phyloP scores from a whole-genome alignment of 1,140 invertebrate genomes.

The Caerostris darwini region DNA sequence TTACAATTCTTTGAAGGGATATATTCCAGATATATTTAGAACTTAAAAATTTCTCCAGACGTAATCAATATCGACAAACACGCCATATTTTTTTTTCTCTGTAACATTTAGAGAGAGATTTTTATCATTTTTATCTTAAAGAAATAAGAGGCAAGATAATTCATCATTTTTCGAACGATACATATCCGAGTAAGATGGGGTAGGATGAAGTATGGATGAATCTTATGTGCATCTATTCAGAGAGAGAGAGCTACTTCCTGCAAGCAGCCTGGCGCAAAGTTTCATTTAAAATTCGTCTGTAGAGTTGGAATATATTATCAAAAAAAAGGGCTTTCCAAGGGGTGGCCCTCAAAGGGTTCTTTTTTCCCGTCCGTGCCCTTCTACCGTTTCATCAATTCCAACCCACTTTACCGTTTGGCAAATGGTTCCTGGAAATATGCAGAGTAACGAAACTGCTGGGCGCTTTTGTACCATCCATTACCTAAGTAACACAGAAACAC shows the following conservation, averaged over 20 bases:
- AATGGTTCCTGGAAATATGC: constrained; percentile 68
- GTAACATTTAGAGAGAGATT: background rate
- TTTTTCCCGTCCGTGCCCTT: constrained; percentile 22
- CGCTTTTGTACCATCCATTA: constrained; percentile 72
- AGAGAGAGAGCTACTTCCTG: constrained; percentile 25
- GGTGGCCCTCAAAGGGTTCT: constrained; percentile 35
- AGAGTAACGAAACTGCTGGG: constrained; percentile 60
- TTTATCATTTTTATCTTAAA: background rate
- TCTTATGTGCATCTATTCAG: background rate
- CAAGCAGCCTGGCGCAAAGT: background rate
- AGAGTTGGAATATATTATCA: constrained; percentile 59
- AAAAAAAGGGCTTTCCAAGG: constrained; percentile 1
- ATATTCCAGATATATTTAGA: too few relatives aligned
- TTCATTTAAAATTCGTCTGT: constrained; percentile 51
- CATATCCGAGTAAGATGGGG: background rate
- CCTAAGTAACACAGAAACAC: constrained; percentile 74
- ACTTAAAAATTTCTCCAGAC: background rate
- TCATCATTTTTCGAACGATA: background rate
- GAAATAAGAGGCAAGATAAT: background rate
- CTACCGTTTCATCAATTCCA: constrained; percentile 75
- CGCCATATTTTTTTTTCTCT: background rate
- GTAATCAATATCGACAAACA: constrained; percentile 26
- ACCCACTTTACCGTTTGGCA: constrained; percentile 57
- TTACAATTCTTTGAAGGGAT: too few relatives aligned
- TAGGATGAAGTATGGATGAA: background rate